Evolutionary conservation across 1,140 invertebrate genomes (phyloP).

Genomic region (Trichonephila clavata): DNA sequence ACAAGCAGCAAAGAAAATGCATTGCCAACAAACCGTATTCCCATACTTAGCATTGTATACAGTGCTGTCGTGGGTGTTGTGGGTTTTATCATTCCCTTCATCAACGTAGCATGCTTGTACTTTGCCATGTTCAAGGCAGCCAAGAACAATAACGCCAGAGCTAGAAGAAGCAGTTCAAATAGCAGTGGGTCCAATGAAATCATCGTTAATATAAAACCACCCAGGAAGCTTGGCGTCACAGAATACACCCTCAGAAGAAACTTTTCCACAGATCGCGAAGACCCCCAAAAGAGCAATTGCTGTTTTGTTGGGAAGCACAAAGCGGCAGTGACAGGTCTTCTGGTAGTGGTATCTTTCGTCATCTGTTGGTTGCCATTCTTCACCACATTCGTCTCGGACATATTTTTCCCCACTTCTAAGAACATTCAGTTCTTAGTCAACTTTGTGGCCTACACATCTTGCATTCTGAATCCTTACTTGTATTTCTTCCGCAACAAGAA

Average conservation of each 20-base stretch:
- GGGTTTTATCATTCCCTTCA: conserved; percentile 59
- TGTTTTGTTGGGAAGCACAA: conserved; percentile 72
- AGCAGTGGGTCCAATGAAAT: conserved; percentile 57
- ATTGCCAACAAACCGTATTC: background rate
- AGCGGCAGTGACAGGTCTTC: conserved; percentile 68
- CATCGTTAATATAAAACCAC: conserved; percentile 48
- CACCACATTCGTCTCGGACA: conserved; percentile 16
- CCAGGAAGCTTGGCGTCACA: conserved; percentile 13
- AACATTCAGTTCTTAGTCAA: background rate
- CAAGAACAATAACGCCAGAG: conserved; percentile 53
- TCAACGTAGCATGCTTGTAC: conserved; percentile 48
- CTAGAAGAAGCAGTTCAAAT: conserved; percentile 55
- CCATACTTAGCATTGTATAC: conserved; percentile 24
- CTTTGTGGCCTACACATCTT: conserved; percentile 29
- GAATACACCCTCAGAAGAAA: conserved; percentile 69
- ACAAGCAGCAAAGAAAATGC: background rate
- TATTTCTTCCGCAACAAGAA: conserved; percentile 76
- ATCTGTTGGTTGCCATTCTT: conserved; percentile 73
- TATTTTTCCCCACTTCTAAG: background rate
- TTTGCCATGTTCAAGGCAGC: conserved; percentile 70
- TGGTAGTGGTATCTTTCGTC: conserved; percentile 74
- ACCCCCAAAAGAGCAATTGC: conserved; percentile 6
- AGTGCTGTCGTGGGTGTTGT: background rate
- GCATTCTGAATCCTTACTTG: conserved; percentile 72
- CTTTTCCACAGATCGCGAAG: conserved; percentile 52